Evolutionary conservation across 2,113 vertebrate species (phyloP).

Genomic region (Ictalurus furcatus): DNA sequence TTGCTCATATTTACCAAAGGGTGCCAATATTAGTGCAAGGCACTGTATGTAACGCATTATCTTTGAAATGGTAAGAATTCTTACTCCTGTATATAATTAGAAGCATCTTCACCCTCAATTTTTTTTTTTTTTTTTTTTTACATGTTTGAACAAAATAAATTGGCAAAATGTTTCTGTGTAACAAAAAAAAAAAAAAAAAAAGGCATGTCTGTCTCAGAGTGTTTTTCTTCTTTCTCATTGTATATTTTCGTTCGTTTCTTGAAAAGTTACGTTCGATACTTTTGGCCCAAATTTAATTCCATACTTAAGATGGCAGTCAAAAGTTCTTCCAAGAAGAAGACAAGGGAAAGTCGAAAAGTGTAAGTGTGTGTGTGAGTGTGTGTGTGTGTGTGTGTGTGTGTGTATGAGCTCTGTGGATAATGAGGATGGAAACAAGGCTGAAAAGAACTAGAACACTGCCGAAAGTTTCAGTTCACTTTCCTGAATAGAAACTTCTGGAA

Average conservation of each 20-base stretch:
- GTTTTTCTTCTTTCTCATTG: too few relatives aligned
- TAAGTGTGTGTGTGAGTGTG: background rate
- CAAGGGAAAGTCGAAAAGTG: background rate
- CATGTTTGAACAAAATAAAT: background rate
- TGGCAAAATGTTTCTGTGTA: background rate
- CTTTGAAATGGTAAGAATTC: background rate
- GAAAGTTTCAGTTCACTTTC: background rate
- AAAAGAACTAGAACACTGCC: background rate
- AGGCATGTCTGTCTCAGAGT: too few relatives aligned
- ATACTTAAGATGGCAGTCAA: background rate
- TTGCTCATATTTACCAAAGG: too few relatives aligned
- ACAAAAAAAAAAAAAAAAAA: background rate
- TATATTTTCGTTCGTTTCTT: too few relatives aligned
- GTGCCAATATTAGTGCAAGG: too few relatives aligned
- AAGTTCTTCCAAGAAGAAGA: background rate
- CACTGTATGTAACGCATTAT: background rate
- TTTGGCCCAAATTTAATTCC: too few relatives aligned
- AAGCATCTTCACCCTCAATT: background rate
- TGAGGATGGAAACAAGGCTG: background rate
- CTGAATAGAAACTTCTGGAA: background rate
- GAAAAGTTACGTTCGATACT: too few relatives aligned
- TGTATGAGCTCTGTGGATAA: background rate
- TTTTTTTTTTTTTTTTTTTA: too few relatives aligned
- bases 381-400: background rate
- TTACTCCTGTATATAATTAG: too few relatives aligned